These are phyloP conservation scores for Theristicus caerulescens DNA, from an alignment of 2,113 vertebrate genomes.

Conservation along the genomic window DNA sequence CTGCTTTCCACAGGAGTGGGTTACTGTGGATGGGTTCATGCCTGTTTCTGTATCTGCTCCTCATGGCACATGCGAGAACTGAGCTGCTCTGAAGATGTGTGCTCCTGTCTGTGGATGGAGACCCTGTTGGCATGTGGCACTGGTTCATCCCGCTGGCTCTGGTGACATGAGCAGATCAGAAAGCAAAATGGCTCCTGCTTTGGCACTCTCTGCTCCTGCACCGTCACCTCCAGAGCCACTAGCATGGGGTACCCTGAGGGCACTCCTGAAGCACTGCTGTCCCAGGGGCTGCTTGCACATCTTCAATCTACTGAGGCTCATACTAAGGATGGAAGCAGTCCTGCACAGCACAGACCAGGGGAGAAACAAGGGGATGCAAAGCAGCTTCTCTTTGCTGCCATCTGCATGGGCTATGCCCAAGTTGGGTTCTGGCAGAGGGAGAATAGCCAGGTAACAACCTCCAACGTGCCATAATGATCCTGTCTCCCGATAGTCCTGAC, in stretches of 20 bases:
- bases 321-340: background rate
- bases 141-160: background rate
- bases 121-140: background rate
- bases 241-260: background rate
- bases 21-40: background rate
- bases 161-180: background rate
- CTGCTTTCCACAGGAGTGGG: background rate
- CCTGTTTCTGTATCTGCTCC: background rate
- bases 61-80: accelerated
- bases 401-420: background rate
- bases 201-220: background rate
- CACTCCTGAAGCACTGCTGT: background rate
- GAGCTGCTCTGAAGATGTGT: accelerated
- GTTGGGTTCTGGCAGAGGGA: background rate
- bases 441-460: background rate
- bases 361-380: background rate
- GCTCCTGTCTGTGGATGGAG: background rate
- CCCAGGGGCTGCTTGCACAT: background rate
- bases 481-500: background rate
- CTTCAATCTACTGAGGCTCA: background rate
- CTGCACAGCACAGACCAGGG: background rate
- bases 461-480: background rate
- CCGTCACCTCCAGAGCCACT: background rate
- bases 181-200: background rate
- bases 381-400: background rate